These are phyloP conservation scores for Chaetodon trifascialis DNA, from an alignment of 2,113 vertebrate species.

Conservation along the genomic window DNA sequence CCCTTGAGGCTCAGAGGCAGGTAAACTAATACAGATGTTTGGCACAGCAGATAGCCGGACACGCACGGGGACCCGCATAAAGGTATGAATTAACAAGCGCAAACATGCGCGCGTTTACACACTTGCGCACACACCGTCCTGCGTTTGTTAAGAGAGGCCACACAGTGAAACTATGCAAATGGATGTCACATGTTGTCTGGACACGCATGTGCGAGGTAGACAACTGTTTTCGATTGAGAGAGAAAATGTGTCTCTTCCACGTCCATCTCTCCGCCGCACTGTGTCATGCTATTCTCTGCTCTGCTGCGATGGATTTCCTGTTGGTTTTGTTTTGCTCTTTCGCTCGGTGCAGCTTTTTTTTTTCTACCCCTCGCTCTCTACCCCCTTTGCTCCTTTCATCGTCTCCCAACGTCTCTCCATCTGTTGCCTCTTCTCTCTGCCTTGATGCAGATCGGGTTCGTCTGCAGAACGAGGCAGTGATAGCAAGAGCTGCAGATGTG, in stretches of 20 bases:
- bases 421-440: conserved; percentile 24
- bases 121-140: background rate
- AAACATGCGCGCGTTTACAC: background rate
- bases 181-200: conserved; percentile 31
- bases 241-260: conserved; percentile 5
- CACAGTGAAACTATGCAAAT: conserved; percentile 34
- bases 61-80: background rate
- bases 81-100: conserved; percentile 17
- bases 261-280: background rate
- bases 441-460: background rate
- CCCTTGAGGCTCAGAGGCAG: background rate
- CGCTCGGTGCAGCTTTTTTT: conserved; percentile 4
- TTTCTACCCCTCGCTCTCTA: background rate
- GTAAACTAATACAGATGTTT: conserved; percentile 51
- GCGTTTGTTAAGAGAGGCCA: conserved; percentile 19
- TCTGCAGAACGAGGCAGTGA: background rate
- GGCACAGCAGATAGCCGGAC: background rate
- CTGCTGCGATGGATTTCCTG: conserved; percentile 4
- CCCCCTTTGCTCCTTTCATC: conserved; percentile 13
- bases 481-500: background rate
- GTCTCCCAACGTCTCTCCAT: conserved; percentile 37
- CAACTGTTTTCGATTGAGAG: background rate
- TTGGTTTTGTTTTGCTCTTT: conserved; percentile 4
- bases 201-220: background rate
- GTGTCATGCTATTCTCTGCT: background rate